Conservation (phyloP, 2,888 invertebrate genomes). For the Acronicta psi region DNA sequence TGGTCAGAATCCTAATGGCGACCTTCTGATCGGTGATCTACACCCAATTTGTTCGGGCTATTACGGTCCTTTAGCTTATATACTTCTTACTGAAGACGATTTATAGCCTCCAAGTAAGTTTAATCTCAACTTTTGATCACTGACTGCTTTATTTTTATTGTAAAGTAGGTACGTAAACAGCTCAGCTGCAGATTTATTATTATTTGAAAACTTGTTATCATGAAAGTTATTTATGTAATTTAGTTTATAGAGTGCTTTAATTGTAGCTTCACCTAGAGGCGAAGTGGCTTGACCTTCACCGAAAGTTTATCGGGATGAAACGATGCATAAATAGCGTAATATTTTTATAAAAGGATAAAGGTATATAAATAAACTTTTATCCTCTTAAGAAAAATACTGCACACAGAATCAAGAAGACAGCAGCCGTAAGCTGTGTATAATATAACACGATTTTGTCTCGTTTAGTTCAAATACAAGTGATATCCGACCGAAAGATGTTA, state of each 20-base stretch:
- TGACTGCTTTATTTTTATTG: conserved; percentile 38
- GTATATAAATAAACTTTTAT: too few species aligned
- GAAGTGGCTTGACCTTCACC: too few species aligned
- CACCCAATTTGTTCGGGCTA: conserved; percentile 44
- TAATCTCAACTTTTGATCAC: conserved; percentile 33
- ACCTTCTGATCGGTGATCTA: conserved; percentile 43
- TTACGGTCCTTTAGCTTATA: conserved; percentile 44
- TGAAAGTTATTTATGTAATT: conserved; percentile 33
- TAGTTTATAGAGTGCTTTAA: conserved; percentile 10
- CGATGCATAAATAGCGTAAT: too few species aligned
- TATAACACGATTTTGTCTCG: too few species aligned
- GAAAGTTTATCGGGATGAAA: too few species aligned
- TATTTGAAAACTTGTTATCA: conserved; percentile 33
- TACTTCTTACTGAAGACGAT: conserved; percentile 46
- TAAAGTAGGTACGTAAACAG: conserved; percentile 32
- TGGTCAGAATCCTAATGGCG: conserved; percentile 46
- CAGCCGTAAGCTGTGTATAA: too few species aligned
- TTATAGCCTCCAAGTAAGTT: conserved; percentile 27
- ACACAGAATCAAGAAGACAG: too few species aligned
- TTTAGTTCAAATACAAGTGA: too few species aligned
- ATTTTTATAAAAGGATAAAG: too few species aligned
- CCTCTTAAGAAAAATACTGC: too few species aligned
- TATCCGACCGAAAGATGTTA: too few species aligned
- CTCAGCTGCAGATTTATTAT: conserved; percentile 37
- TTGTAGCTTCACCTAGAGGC: too few species aligned